Conservation (phyloP, 2,113 vertebrate genomes). For the Pelusios castaneus region DNA sequence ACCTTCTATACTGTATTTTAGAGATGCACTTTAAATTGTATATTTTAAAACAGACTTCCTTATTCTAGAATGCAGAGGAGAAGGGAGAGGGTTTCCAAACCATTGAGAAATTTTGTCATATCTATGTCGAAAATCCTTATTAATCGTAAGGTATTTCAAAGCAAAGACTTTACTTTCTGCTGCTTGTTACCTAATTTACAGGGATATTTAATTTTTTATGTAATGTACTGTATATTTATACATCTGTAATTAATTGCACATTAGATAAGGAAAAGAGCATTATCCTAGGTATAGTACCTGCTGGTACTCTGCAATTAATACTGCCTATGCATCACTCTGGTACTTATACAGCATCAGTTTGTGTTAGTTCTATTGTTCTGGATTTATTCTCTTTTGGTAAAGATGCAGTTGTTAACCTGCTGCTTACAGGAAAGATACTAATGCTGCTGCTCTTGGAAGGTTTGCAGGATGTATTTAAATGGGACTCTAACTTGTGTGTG, state of each 20-base stretch:
- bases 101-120: background rate
- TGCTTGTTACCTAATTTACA: conserved; percentile 82
- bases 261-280: conserved; percentile 58
- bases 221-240: conserved; percentile 86
- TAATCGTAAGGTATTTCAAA: conserved; percentile 68
- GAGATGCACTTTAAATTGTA: conserved; percentile 60
- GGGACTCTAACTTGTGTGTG: conserved; percentile 11
- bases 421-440: conserved; percentile 37
- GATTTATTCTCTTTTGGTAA: background rate
- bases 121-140: background rate
- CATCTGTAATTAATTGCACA: conserved; percentile 92
- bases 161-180: conserved; percentile 85
- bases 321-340: background rate
- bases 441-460: conserved; percentile 59
- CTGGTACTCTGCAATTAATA: background rate
- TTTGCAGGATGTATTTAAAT: conserved; percentile 77
- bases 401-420: conserved; percentile 55
- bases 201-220: conserved; percentile 76
- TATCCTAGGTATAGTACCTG: background rate
- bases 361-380: background rate
- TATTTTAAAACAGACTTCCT: conserved; percentile 33
- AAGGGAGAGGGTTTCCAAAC: conserved; percentile 1
- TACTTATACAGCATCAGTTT: background rate
- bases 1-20: conserved; percentile 32
- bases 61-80: conserved; percentile 19